phyloP scores from a whole-genome alignment of 2,113 vertebrate species.

The Dascyllus trimaculatus region DNA sequence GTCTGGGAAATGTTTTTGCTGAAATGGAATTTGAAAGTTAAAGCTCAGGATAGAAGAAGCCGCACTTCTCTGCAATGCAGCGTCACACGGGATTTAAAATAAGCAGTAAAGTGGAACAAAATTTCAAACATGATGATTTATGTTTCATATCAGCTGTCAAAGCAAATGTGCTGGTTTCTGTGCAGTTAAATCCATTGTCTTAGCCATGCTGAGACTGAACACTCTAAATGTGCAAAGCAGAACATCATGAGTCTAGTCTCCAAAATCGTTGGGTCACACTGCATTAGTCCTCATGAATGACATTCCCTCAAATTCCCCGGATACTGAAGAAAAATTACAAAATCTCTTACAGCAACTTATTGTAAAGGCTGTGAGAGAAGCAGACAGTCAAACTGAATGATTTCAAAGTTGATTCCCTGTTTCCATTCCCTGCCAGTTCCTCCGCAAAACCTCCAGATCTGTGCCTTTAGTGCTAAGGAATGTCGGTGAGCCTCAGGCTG shows the following conservation, averaged over 20 bases:
- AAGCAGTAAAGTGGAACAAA: conserved; percentile 33
- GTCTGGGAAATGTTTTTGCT: conserved; percentile 41
- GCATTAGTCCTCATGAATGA: conserved; percentile 31
- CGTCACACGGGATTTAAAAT: conserved; percentile 43
- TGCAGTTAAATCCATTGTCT: conserved; percentile 22
- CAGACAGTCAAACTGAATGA: conserved; percentile 34
- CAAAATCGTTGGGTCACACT: not conserved
- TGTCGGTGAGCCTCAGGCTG: conserved; percentile 47
- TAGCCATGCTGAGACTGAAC: not conserved
- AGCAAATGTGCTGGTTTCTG: conserved; percentile 28
- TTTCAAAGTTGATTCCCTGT: conserved; percentile 40
- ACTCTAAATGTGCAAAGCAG: not conserved
- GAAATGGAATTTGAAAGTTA: conserved; percentile 53
- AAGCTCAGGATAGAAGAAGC: conserved; percentile 48
- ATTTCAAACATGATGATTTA: conserved; percentile 39
- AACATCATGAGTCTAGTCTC: not conserved
- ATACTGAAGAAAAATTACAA: conserved; percentile 15
- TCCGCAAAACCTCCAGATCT: conserved; percentile 16
- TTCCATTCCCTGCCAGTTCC: conserved; percentile 23
- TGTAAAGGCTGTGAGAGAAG: not conserved
- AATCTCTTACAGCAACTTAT: conserved; percentile 7
- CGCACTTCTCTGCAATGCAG: conserved; percentile 16
- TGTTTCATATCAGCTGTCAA: conserved; percentile 65
- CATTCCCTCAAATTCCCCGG: conserved; percentile 24
- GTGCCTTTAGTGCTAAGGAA: conserved; percentile 48